phyloP scores from a whole-genome alignment of 2,888 invertebrate genomes.

The Acanthosepion lycidas region DNA sequence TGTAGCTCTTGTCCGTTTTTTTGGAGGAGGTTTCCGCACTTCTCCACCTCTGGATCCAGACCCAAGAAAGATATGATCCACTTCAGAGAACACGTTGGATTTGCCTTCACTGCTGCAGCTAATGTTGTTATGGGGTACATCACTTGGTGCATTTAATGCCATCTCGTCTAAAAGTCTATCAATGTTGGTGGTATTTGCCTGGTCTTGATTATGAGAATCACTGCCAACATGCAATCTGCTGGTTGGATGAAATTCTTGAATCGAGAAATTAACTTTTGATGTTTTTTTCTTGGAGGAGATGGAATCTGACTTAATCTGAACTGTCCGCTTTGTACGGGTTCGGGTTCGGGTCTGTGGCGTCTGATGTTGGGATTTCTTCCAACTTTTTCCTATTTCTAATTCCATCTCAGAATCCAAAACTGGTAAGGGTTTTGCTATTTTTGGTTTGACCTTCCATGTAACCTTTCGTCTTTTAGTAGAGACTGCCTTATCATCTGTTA shows the following conservation, averaged over 20 bases:
- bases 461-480: neutral
- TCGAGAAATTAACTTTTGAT: neutral
- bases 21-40: neutral
- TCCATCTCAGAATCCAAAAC: neutral
- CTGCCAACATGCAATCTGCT: neutral
- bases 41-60: neutral
- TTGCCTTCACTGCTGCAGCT: neutral
- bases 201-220: neutral
- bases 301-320: neutral
- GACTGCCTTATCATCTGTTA: neutral
- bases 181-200: neutral
- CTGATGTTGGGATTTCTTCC: neutral
- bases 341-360: neutral
- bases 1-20: neutral
- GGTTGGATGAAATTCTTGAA: neutral
- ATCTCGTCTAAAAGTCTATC: neutral
- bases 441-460: neutral
- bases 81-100: neutral
- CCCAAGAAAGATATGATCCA: neutral
- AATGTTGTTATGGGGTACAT: neutral
- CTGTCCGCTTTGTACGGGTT: neutral
- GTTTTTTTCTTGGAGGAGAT: neutral
- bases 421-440: neutral
- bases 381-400: neutral
- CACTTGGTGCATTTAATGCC: neutral